A percentile compares a stretch with the other conserved stretches of the same genome.
These are phyloP conservation scores for Oeneis ivallda DNA, from an alignment of 2,888 invertebrate species.

Conservation along the genomic window DNA sequence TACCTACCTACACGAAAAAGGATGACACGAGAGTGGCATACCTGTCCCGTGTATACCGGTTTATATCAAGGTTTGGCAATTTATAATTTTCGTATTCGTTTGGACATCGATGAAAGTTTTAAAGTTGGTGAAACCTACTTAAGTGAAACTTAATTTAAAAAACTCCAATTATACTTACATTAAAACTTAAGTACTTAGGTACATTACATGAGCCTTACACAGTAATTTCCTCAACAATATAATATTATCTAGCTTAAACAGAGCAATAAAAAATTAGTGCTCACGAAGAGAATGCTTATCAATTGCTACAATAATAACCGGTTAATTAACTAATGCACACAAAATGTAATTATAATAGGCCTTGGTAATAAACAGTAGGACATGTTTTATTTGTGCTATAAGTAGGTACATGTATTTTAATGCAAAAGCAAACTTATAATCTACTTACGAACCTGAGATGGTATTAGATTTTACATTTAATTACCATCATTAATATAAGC, in stretches of 20 bases:
- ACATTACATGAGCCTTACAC: not conserved
- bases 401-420: not conserved
- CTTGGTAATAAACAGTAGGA: conserved; percentile 26
- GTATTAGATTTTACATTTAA: not conserved
- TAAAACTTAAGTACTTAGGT: not conserved
- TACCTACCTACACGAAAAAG: not conserved
- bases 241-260: not conserved
- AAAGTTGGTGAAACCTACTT: not conserved
- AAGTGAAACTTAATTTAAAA: not conserved
- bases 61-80: not conserved
- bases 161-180: not conserved
- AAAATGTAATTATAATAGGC: conserved; percentile 8
- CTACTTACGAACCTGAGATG: not conserved
- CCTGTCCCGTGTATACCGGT: not conserved
- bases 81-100: not conserved
- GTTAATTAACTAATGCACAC: conserved; percentile 19
- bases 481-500: not conserved
- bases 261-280: not conserved
- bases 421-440: not conserved
- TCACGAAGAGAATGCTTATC: conserved; percentile 7
- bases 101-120: not conserved
- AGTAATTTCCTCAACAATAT: conserved; percentile 6
- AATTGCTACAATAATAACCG: conserved; percentile 15
- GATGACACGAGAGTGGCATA: not conserved
- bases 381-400: conserved; percentile 12